A percentile compares a stretch with the other conserved stretches of the same genome.
Conservation (phyloP, 2,888 invertebrate species). For the Brachyopa scutellaris region DNA sequence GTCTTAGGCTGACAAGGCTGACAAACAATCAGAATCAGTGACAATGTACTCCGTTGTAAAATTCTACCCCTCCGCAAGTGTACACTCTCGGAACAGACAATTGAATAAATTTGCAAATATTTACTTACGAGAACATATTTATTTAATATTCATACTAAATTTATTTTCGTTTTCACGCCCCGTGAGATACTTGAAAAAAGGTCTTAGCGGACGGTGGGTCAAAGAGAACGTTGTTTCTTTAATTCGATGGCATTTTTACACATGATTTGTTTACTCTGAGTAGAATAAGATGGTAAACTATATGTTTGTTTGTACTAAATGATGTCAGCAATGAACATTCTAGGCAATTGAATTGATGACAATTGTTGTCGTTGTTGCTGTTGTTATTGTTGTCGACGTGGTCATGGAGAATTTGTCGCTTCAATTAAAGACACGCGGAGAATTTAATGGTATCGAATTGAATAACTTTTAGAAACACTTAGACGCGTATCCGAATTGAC, state of each 20-base stretch:
- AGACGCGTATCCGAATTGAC: no score
- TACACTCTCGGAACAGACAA: constrained; percentile 43
- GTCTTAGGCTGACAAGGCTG: no score
- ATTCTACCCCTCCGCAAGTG: neutral
- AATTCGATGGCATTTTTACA: constrained; percentile 60
- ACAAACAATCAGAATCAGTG: neutral
- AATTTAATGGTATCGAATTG: constrained; percentile 37
- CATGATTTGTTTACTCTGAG: constrained; percentile 55
- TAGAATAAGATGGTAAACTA: constrained; percentile 28
- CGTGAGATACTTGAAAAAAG: neutral
- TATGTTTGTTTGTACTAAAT: no score
- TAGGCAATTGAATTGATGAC: constrained; percentile 14
- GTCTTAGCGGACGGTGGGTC: neutral
- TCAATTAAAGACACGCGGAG: constrained; percentile 49
- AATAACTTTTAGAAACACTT: constrained; percentile 32
- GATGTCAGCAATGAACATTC: no score
- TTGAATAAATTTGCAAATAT: constrained; percentile 69
- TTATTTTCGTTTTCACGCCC: neutral
- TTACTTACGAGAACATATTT: constrained; percentile 49
- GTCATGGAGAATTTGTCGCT: constrained; percentile 22
- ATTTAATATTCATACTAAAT: constrained; percentile 59
- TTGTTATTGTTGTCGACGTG: no score
- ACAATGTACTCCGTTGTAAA: constrained; percentile 1
- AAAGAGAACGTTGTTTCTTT: constrained; percentile 38
- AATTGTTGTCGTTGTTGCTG: neutral